A percentile compares a stretch with the other conserved stretches of the same genome.
Conservation (phyloP, 64 coral and sea anemone genomes). For the Montipora capricornis region DNA sequence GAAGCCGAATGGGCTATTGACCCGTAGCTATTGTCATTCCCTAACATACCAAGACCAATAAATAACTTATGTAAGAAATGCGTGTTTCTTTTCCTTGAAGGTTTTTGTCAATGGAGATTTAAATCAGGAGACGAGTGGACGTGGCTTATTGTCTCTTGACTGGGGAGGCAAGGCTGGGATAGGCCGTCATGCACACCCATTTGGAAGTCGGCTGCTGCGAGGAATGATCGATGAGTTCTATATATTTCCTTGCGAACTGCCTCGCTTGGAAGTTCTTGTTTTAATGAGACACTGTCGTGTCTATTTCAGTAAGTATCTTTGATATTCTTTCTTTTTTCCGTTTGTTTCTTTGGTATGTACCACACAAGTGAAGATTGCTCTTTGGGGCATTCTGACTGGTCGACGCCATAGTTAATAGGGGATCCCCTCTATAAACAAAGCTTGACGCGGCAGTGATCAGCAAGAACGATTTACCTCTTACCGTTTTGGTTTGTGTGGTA, state of each 20-base stretch:
- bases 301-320: slow-evolving; percentile 89
- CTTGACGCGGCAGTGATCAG: too few species aligned
- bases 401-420: too few species aligned
- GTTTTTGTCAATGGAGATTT: slow-evolving; percentile 89
- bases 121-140: slow-evolving; percentile 68
- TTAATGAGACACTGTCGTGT: slow-evolving; percentile 93
- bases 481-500: too few species aligned
- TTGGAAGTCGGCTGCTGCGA: slow-evolving; percentile 86
- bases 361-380: too few species aligned
- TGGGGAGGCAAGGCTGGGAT: slow-evolving; percentile 89
- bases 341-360: neutral
- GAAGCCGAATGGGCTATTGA: too few species aligned
- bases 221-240: slow-evolving; percentile 99
- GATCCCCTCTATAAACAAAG: too few species aligned
- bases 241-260: slow-evolving; percentile 93
- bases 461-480: too few species aligned
- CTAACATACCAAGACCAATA: too few species aligned
- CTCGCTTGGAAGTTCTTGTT: slow-evolving; percentile 91
- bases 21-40: too few species aligned
- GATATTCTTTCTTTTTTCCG: neutral
- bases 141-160: slow-evolving; percentile 79
- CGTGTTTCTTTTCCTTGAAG: slow-evolving; percentile 12
- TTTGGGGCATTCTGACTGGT: too few species aligned
- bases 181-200: slow-evolving; percentile 90
- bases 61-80: neutral